These are phyloP conservation scores for Varecia variegata DNA, from an alignment of 2,797 vertebrate genomes.

Conservation along the genomic window DNA sequence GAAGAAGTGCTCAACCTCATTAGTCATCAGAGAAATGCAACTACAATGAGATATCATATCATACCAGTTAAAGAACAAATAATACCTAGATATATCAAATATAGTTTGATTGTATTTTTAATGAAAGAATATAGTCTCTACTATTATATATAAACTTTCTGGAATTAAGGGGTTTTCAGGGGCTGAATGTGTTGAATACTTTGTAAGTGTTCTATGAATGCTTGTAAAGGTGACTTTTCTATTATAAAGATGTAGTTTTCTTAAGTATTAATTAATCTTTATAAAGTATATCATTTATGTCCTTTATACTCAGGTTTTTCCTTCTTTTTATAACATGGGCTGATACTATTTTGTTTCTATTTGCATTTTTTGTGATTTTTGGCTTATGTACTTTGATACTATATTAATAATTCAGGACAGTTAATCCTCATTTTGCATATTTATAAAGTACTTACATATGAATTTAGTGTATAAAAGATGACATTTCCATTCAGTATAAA, in stretches of 20 bases:
- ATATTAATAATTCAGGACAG: not conserved
- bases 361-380: not conserved
- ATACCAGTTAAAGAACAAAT: not conserved
- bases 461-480: not conserved
- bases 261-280: slow-evolving; percentile 2
- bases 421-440: not conserved
- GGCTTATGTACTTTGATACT: not conserved
- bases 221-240: not conserved
- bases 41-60: not conserved
- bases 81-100: not conserved
- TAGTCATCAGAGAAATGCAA: not conserved
- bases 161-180: not conserved
- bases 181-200: not conserved
- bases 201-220: not conserved
- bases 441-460: not conserved
- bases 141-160: not conserved
- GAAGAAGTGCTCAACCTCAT: not conserved
- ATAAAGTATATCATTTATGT: not conserved
- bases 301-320: not conserved
- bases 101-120: not conserved
- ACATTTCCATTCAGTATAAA: not conserved
- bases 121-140: not conserved
- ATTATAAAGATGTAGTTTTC: not conserved
- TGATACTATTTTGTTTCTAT: not conserved
- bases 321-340: not conserved